These are phyloP conservation scores for Peribatodes rhomboidaria DNA, from an alignment of 2,888 invertebrate species.

Conservation along the genomic window DNA sequence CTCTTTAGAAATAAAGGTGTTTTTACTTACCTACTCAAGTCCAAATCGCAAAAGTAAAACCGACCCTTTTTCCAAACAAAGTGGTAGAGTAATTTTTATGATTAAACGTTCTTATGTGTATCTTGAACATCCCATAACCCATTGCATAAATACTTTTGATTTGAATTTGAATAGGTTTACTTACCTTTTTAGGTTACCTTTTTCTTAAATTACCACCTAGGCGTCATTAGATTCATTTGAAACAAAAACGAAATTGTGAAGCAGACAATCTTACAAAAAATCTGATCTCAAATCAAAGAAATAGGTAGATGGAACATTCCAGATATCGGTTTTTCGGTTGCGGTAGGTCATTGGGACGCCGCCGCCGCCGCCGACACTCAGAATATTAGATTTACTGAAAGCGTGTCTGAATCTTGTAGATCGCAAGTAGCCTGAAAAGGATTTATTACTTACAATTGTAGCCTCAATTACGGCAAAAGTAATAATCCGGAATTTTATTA, in stretches of 20 bases:
- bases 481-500: constrained; percentile 15
- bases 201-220: no score
- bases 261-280: not conserved
- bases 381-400: constrained; percentile 18
- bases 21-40: no score
- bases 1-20: no score
- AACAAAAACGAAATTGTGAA: not conserved
- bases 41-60: no score
- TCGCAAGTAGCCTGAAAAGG: not conserved
- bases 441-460: constrained; percentile 3
- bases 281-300: constrained; percentile 1
- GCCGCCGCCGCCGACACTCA: not conserved
- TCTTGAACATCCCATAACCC: no score
- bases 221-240: no score
- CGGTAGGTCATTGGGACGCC: constrained; percentile 26
- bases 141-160: no score
- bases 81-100: no score
- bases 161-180: no score
- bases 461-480: not conserved
- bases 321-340: constrained; percentile 17
- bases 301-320: not conserved
- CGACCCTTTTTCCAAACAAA: no score
- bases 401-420: not conserved
- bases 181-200: no score
- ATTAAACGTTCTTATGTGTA: no score